A percentile compares a stretch with the other conserved stretches of the same genome.
phyloP scores from a whole-genome alignment of 2,888 invertebrate species.

The Xestia sexstrigata region DNA sequence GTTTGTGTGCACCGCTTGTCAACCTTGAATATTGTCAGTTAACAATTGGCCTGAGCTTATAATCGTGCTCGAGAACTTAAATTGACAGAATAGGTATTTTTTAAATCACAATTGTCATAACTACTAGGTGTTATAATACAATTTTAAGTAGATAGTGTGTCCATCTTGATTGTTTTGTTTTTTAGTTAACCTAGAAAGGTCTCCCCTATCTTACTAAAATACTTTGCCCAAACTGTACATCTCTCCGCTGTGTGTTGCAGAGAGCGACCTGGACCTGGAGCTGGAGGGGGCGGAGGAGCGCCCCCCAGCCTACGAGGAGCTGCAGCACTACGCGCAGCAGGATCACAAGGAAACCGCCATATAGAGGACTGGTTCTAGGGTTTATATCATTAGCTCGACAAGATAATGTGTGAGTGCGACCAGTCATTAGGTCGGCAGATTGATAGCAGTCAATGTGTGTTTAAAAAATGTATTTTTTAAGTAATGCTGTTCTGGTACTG shows the following conservation, averaged over 20 bases:
- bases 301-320: slow-evolving; percentile 81
- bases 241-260: slow-evolving; percentile 69
- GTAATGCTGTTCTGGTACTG: not conserved
- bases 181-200: too few species aligned
- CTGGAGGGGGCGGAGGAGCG: slow-evolving; percentile 79
- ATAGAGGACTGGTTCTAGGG: slow-evolving; percentile 55
- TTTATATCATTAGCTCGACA: not conserved
- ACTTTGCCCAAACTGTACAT: not conserved
- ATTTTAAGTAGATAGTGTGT: not conserved
- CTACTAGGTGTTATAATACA: not conserved
- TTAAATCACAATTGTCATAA: not conserved
- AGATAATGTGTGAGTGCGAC: not conserved
- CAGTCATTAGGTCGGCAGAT: not conserved
- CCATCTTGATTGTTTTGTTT: too few species aligned
- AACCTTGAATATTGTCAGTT: too few species aligned
- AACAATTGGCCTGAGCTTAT: not conserved
- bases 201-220: too few species aligned
- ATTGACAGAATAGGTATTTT: not conserved
- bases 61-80: not conserved
- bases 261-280: slow-evolving; percentile 85
- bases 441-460: not conserved
- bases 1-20: not conserved
- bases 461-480: not conserved
- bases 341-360: slow-evolving; percentile 84
- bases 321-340: slow-evolving; percentile 70